phyloP scores from a whole-genome alignment of 2,888 invertebrate species.

The Chromoteleia sp. region DNA sequence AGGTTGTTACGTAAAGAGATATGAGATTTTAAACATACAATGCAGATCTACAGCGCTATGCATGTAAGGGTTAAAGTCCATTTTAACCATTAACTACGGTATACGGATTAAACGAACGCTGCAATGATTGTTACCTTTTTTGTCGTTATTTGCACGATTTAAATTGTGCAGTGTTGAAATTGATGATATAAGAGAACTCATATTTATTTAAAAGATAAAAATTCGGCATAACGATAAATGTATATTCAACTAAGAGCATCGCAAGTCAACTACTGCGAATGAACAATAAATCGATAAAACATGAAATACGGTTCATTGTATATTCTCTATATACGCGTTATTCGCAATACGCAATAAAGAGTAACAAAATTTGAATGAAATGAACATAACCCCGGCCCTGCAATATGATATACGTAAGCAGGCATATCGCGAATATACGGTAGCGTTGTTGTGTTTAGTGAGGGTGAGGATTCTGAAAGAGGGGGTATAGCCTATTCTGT shows the following conservation, averaged over 20 bases:
- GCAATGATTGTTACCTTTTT: too few relatives aligned
- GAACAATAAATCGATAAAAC: conserved; percentile 47
- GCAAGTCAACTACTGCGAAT: conserved; percentile 29
- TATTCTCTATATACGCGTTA: conserved; percentile 20
- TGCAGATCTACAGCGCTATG: too few relatives aligned
- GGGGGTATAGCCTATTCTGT: conserved; percentile 79
- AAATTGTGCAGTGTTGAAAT: too few relatives aligned
- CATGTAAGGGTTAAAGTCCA: too few relatives aligned
- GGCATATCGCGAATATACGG: conserved; percentile 78
- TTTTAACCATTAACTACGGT: too few relatives aligned
- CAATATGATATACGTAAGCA: conserved; percentile 76
- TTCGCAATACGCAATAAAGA: conserved; percentile 43
- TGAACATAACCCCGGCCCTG: conserved; percentile 75
- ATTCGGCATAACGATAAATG: conserved; percentile 9
- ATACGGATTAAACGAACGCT: too few relatives aligned
- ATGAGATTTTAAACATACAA: too few relatives aligned
- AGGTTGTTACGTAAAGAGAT: too few relatives aligned
- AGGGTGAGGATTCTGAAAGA: conserved; percentile 73
- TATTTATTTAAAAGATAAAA: neutral
- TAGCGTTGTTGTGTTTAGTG: conserved; percentile 74
- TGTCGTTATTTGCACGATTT: too few relatives aligned
- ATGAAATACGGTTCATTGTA: conserved; percentile 22
- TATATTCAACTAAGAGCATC: conserved; percentile 1
- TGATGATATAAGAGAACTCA: too few relatives aligned
- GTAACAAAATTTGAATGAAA: conserved; percentile 68